A percentile compares a stretch with the other conserved stretches of the same genome.
Conservation (phyloP, 37 sponge, comb jelly and placozoan species). For the Beroe ovata region DNA sequence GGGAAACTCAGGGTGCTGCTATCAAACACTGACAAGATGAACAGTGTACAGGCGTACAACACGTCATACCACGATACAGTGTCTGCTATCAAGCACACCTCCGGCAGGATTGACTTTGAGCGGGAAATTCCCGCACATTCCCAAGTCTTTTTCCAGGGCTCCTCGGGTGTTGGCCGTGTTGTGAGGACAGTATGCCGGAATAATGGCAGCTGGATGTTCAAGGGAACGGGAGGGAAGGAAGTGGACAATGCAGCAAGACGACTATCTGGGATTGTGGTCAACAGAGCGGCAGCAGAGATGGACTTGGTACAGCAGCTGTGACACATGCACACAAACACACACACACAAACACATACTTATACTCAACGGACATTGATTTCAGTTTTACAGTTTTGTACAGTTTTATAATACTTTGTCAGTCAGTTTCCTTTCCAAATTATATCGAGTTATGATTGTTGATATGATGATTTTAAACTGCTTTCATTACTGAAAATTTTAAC, state of each 20-base stretch:
- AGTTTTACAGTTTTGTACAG: no score
- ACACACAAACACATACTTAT: no score
- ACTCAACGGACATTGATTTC: no score
- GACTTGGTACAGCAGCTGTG: not conserved
- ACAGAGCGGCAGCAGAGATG: not conserved
- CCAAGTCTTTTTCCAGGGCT: conserved; percentile 44
- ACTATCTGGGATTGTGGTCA: not conserved
- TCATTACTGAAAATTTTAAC: no score
- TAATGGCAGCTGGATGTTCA: not conserved
- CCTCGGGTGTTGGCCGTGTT: conserved; percentile 1
- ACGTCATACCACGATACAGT: not conserved
- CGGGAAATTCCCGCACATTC: not conserved
- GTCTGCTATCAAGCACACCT: not conserved
- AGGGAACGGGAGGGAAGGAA: conserved; percentile 36
- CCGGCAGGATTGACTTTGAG: conserved; percentile 33
- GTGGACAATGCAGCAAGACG: not conserved
- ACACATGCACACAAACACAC: no score
- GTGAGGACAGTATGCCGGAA: not conserved
- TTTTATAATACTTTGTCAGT: no score
- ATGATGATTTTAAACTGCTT: not conserved
- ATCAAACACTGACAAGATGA: conserved; percentile 29
- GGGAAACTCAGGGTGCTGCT: not conserved
- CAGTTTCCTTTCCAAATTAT: no score
- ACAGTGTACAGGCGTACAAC: not conserved
- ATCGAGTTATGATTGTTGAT: not conserved